Percentiles rank a stretch among this genome's conserved stretches.
Conservation (phyloP, 1,140 invertebrate genomes). For the Papilio glaucus region DNA sequence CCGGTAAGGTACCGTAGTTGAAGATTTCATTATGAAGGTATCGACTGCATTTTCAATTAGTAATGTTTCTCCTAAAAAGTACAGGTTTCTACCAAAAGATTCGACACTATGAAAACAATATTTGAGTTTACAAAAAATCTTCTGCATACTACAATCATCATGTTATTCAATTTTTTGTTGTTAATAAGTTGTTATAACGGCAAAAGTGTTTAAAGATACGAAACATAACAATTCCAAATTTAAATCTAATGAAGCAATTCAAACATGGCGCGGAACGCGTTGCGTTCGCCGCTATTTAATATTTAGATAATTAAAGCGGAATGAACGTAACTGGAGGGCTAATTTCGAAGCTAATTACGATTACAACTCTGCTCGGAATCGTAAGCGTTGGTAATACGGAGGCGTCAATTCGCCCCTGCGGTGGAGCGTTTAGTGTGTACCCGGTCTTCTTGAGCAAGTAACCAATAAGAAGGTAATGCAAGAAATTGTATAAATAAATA, state of each 20-base stretch:
- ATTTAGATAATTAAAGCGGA: constrained; percentile 51
- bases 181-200: constrained; percentile 28
- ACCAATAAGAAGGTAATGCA: background rate
- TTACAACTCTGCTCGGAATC: constrained; percentile 55
- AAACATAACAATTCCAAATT: constrained; percentile 35
- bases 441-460: background rate
- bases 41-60: no score
- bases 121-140: no score
- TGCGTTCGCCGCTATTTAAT: constrained; percentile 50
- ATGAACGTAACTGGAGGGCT: constrained; percentile 51
- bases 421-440: constrained; percentile 45
- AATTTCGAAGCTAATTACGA: constrained; percentile 65
- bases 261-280: constrained; percentile 40
- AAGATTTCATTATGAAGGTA: no score
- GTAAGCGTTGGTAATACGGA: constrained; percentile 50
- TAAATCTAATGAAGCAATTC: constrained; percentile 41
- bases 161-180: background rate
- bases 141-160: background rate
- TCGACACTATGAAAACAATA: no score
- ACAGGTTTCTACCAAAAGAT: no score
- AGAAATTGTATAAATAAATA: no score
- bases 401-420: constrained; percentile 60
- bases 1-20: no score
- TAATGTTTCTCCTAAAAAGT: no score
- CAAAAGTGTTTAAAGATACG: constrained; percentile 26